These are phyloP conservation scores for Xestia rhomboidea DNA, from an alignment of 2,888 invertebrate genomes.

Conservation along the genomic window DNA sequence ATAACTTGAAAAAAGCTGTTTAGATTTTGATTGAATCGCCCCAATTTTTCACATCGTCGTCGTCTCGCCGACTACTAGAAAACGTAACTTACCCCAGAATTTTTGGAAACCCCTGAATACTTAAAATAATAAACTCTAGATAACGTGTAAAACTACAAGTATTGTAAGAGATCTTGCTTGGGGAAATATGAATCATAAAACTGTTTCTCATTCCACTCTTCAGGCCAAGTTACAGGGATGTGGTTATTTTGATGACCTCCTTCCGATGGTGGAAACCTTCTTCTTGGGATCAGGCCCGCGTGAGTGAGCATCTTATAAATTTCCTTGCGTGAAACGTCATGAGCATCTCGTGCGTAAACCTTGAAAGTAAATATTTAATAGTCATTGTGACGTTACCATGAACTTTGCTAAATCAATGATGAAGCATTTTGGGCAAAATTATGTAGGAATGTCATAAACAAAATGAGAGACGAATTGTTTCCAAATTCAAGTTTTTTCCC, in stretches of 20 bases:
- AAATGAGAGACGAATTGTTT: not conserved
- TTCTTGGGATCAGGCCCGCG: conserved; percentile 90
- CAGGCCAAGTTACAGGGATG: conserved; percentile 50
- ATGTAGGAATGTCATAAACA: conserved; percentile 5
- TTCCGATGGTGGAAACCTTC: conserved; percentile 36
- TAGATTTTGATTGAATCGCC: not conserved
- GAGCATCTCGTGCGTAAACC: conserved; percentile 91
- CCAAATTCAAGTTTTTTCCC: not conserved
- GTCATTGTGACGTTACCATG: not conserved
- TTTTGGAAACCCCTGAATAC: conserved; percentile 28
- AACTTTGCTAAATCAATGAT: conserved; percentile 27
- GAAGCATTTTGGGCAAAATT: not conserved
- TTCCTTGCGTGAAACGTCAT: conserved; percentile 91
- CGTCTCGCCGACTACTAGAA: not conserved
- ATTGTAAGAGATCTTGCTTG: conserved; percentile 80
- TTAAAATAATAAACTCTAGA: conserved; percentile 1
- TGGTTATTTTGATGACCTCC: conserved; percentile 47
- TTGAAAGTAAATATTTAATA: conserved; percentile 68
- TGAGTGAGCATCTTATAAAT: conserved; percentile 92
- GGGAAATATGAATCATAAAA: conserved; percentile 70
- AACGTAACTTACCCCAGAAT: not conserved
- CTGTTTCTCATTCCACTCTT: conserved; percentile 62
- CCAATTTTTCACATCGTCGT: not conserved
- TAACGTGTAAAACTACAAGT: conserved; percentile 69
- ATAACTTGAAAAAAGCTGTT: not conserved